phyloP scores from a whole-genome alignment of 2,113 vertebrate species.

The Strigops habroptila region DNA sequence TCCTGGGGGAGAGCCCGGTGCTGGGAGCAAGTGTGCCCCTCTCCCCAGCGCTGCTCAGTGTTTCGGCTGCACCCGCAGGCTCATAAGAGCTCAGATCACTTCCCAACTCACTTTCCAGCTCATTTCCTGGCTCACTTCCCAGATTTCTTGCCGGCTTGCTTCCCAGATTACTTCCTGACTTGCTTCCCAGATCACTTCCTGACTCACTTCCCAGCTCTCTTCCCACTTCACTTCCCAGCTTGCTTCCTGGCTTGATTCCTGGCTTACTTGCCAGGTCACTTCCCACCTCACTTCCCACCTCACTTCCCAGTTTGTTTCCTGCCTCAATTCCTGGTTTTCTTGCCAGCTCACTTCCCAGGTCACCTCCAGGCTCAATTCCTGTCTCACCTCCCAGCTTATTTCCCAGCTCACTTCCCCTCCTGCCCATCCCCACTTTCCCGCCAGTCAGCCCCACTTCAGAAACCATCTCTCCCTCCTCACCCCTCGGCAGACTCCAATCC shows the following conservation, averaged over 20 bases:
- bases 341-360: accelerated
- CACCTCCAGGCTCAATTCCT: accelerated
- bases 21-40: accelerated
- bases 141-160: accelerated
- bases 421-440: accelerated
- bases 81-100: accelerated
- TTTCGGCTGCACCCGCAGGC: accelerated
- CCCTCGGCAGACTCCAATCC: not conserved
- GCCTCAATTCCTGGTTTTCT: accelerated
- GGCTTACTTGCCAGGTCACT: accelerated
- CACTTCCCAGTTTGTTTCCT: accelerated
- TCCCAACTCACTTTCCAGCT: accelerated
- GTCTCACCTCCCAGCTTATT: accelerated
- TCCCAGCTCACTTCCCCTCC: accelerated
- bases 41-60: accelerated
- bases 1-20: accelerated
- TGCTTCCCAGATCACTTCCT: accelerated
- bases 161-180: accelerated
- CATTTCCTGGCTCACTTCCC: accelerated
- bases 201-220: accelerated
- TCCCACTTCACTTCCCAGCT: accelerated
- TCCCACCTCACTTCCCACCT: not conserved
- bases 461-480: not conserved
- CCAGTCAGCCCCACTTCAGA: accelerated
- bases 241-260: accelerated